Conservation (phyloP, 2,888 invertebrate genomes). For the Noctua janthe region DNA sequence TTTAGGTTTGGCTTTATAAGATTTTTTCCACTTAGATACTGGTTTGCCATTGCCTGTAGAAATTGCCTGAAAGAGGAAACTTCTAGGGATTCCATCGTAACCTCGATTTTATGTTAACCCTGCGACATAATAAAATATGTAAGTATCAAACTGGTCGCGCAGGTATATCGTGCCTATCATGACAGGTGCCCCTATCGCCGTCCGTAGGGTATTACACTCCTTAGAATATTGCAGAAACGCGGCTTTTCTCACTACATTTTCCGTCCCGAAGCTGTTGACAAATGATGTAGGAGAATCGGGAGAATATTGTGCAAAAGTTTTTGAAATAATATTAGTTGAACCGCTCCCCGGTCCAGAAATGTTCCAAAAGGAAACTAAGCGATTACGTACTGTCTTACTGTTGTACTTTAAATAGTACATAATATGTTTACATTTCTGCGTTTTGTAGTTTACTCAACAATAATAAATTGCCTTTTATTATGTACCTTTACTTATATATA, state of each 20-base stretch:
- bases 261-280: constrained; percentile 45
- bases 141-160: constrained; percentile 22
- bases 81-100: constrained; percentile 2
- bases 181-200: constrained; percentile 53
- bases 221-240: constrained; percentile 56
- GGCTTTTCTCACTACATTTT: constrained; percentile 54
- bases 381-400: neutral
- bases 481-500: neutral
- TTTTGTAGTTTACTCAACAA: neutral
- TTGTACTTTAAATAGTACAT: neutral
- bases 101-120: constrained; percentile 23
- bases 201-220: constrained; percentile 55
- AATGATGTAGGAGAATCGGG: constrained; percentile 46
- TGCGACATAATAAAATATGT: constrained; percentile 26
- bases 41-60: constrained; percentile 1
- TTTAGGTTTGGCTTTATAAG: constrained; percentile 10
- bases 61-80: constrained; percentile 8
- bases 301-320: constrained; percentile 49
- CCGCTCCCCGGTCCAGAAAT: neutral
- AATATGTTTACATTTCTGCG: neutral
- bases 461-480: neutral
- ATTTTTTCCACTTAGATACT: constrained; percentile 22
- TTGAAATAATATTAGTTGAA: constrained; percentile 36
- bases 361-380: neutral
- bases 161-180: constrained; percentile 33